These are phyloP conservation scores for Petrophora chlorosata DNA, from an alignment of 2,888 invertebrate species.

Conservation along the genomic window DNA sequence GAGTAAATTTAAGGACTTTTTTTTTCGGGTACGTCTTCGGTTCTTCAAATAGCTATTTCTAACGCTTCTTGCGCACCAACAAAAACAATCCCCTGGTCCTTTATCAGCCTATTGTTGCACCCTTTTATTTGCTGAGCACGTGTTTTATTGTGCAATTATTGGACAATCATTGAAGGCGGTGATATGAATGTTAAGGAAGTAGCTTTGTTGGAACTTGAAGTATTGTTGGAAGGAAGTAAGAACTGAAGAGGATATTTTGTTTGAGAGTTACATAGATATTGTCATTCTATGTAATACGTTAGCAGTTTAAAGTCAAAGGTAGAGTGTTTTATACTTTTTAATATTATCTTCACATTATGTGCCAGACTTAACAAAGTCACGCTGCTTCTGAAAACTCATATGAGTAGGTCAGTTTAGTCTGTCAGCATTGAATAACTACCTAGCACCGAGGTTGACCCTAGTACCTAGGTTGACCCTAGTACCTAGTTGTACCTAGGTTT, in stretches of 20 bases:
- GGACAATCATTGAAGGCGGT: slow-evolving; percentile 63
- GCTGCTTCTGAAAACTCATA: too few relatives aligned
- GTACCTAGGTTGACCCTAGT: too few relatives aligned
- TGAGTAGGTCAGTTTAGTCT: too few relatives aligned
- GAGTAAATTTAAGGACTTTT: too few relatives aligned
- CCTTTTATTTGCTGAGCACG: slow-evolving; percentile 74
- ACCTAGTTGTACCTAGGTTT: too few relatives aligned
- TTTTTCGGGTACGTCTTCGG: too few relatives aligned
- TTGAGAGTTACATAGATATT: not conserved
- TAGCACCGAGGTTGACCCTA: too few relatives aligned
- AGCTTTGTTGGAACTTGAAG: slow-evolving; percentile 38
- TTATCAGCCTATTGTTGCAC: slow-evolving; percentile 61
- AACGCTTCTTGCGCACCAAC: slow-evolving; percentile 35
- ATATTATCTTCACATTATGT: too few relatives aligned
- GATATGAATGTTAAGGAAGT: slow-evolving; percentile 64
- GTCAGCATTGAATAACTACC: too few relatives aligned
- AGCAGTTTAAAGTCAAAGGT: too few relatives aligned
- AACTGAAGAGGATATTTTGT: not conserved
- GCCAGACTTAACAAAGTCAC: too few relatives aligned
- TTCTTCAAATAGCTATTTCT: slow-evolving; percentile 33
- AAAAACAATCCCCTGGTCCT: slow-evolving; percentile 54
- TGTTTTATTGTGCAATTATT: slow-evolving; percentile 79
- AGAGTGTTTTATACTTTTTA: too few relatives aligned
- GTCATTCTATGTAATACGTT: not conserved
- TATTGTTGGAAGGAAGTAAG: slow-evolving; percentile 2